Base-by-base conservation (phyloP, 2,113 vertebrate species). In the Vanacampus margaritifer region DNA sequence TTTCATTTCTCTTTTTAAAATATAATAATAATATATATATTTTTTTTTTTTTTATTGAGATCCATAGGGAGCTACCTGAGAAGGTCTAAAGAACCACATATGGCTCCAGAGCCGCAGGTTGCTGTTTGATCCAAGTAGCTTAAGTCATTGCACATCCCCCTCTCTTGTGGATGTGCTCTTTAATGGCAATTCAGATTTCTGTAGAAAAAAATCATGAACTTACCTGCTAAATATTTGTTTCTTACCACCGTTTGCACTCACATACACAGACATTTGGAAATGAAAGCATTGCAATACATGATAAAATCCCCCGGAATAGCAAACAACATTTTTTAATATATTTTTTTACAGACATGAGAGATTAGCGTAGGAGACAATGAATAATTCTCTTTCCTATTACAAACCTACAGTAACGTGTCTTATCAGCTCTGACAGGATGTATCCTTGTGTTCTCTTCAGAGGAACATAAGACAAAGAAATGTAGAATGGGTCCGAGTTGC, bases 361-460 rank as follows among this genome's bases (percentile, higher is more conserved):
- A 86, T 88, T 84, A 75, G 59, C 73, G 69, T 56, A 58, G 67
- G 69, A 81, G 79, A 90, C 87, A 86, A 86, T 87, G 75, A 80
- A 84, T 73, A 66, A 79, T 78, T 79, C 32, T 71, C 43, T 67
- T 56, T 72, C 64, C 73, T 65, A 72, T 84, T 76, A 79, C 86
- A 83, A 79, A 61, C 39, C 50, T 37, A 45, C 60, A 71, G 35
- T 46, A 64, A 70, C 69, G 71, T 48, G 76, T 84, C 83, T 87
- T 90, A 87, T 88, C 85, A 76, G 81, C 3, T 0, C 76, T 24
- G 67, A 69, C 82, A 82, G 67, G 54, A 51, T 71, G 86, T 75
- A 65, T 24, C 41, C 45, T 69, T 74, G 41, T 62, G 73, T 84
- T 89, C 76, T 76, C 76, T 79, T 64, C 69, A 76, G 51, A 56